These are phyloP conservation scores for Andrena dorsata DNA, from an alignment of 2,888 invertebrate genomes.

Conservation along the genomic window DNA sequence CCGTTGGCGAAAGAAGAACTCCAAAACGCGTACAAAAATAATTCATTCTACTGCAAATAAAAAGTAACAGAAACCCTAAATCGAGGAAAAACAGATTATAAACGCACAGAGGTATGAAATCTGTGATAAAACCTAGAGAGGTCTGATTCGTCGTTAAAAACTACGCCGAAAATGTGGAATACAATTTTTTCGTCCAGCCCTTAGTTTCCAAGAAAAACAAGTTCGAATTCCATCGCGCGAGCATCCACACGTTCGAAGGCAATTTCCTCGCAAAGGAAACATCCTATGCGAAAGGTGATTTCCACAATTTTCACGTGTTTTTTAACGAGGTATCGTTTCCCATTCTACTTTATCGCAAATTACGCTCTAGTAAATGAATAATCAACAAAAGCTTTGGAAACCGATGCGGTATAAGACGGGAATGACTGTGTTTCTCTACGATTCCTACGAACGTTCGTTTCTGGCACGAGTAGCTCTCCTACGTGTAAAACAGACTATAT, in stretches of 20 bases:
- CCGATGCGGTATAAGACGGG: conserved; percentile 11
- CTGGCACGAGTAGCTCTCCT: conserved; percentile 24
- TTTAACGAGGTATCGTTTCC: background rate
- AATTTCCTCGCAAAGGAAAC: too few relatives aligned
- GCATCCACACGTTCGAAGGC: too few relatives aligned
- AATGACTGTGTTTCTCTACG: conserved; percentile 16
- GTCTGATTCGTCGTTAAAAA: background rate
- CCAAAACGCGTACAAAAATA: background rate
- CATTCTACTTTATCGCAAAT: background rate
- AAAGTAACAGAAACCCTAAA: background rate
- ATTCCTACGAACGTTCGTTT: conserved; percentile 20
- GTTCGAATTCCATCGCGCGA: background rate
- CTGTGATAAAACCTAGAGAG: background rate
- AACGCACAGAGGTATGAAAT: background rate
- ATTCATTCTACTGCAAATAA: background rate
- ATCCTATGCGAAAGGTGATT: background rate
- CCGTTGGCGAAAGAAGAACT: background rate
- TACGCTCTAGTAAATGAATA: background rate
- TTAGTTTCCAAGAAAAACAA: background rate
- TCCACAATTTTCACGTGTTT: background rate
- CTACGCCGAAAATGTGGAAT: background rate
- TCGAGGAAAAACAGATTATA: too few relatives aligned
- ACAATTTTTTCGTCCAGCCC: background rate
- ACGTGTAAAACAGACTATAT: conserved; percentile 52
- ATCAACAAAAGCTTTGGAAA: background rate